Evolutionary conservation across 1,140 invertebrate species (phyloP).

Genomic region (Drosophila tristis): DNA sequence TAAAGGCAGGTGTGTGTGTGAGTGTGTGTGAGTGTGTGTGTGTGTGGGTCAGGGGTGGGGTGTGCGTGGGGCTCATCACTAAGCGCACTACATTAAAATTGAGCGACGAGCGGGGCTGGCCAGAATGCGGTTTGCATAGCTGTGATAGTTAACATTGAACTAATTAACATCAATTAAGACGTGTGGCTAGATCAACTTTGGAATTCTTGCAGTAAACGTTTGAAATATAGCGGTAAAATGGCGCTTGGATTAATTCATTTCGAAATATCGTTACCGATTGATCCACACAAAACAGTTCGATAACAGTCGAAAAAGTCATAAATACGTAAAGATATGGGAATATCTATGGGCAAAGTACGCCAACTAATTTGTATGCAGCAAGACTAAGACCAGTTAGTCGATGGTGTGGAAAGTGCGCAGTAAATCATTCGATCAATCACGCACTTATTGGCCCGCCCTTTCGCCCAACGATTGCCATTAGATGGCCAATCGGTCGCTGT

Average conservation of each 20-base stretch:
- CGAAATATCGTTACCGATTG: no score
- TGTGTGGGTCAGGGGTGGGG: constrained; percentile 11
- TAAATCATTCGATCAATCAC: neutral
- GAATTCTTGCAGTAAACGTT: no score
- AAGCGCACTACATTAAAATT: constrained; percentile 23
- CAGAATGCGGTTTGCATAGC: neutral
- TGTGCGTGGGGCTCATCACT: constrained; percentile 42
- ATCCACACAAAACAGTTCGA: no score
- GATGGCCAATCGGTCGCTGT: constrained; percentile 30
- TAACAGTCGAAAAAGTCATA: no score
- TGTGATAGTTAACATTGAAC: no score
- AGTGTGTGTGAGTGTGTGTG: constrained; percentile 10
- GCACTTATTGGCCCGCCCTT: constrained; percentile 7
- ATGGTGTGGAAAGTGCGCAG: no score
- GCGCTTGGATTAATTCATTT: no score
- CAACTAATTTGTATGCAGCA: neutral
- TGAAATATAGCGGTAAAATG: no score
- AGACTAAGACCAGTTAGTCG: no score
- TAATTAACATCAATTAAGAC: no score
- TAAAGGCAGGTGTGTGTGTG: constrained; percentile 28
- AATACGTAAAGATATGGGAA: neutral
- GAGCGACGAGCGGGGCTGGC: constrained; percentile 17
- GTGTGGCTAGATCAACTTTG: no score
- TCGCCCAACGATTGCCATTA: constrained; percentile 21
- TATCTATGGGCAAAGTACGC: no score